A percentile compares a stretch with the other conserved stretches of the same genome.
Evolutionary conservation across 1,140 invertebrate species (phyloP).

Genomic region (Arctopsyche grandis): DNA sequence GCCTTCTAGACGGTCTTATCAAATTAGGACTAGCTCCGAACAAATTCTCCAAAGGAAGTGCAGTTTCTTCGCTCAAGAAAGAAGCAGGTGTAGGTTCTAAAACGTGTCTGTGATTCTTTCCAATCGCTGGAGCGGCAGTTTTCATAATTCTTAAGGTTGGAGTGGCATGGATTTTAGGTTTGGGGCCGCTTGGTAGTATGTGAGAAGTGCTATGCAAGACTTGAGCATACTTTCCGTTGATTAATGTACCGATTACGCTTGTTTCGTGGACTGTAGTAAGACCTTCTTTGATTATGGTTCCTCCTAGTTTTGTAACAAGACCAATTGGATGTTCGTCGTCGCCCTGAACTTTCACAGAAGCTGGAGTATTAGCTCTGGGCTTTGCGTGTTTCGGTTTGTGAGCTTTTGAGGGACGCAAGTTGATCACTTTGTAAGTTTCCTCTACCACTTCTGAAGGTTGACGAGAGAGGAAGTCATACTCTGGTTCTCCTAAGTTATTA

Average conservation of each 20-base stretch:
- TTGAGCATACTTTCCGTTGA: constrained; percentile 87
- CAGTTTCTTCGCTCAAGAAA: constrained; percentile 68
- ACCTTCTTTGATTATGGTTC: constrained; percentile 84
- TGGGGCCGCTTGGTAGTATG: constrained; percentile 62
- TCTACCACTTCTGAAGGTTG: constrained; percentile 83
- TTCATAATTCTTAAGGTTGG: constrained; percentile 75
- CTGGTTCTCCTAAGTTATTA: constrained; percentile 80
- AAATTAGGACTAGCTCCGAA: constrained; percentile 61
- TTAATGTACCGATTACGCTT: constrained; percentile 87
- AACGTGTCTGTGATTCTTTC: constrained; percentile 64
- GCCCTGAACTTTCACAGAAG: constrained; percentile 59
- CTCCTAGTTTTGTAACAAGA: constrained; percentile 82
- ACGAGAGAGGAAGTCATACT: constrained; percentile 84
- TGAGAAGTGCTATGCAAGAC: constrained; percentile 80
- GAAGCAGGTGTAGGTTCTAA: constrained; percentile 72
- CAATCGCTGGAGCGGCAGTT: constrained; percentile 74
- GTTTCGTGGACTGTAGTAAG: constrained; percentile 87
- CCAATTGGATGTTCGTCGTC: constrained; percentile 76
- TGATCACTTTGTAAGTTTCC: constrained; percentile 75
- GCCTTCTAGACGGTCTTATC: constrained; percentile 68
- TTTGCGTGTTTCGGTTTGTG: constrained; percentile 64
- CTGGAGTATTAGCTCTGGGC: constrained; percentile 60
- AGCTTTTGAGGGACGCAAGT: constrained; percentile 66
- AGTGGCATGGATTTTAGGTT: constrained; percentile 72
- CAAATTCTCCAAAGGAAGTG: constrained; percentile 64